Base-by-base conservation (phyloP, 1,140 invertebrate genomes). In the Achatina immaculata region DNA sequence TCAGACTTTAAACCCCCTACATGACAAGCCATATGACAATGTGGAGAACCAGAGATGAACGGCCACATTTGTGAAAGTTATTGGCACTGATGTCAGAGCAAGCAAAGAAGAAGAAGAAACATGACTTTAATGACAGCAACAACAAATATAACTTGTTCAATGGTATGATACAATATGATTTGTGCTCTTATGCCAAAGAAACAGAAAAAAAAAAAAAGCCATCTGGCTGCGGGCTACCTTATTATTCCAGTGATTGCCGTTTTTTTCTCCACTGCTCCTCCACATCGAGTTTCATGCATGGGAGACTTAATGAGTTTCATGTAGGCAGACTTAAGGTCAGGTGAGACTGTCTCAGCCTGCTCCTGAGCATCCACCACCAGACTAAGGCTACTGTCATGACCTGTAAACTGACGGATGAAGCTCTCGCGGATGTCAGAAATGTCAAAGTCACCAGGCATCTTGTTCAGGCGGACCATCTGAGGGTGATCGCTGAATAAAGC, bases 361-460 rank as follows among this genome's bases (percentile, higher is more conserved):
- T 88, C 85, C 76, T 87, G 85, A 0, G 88, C 85, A 79, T 89
- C 89, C 68, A 90, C 80, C 34, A 88, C 83, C 31, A 89, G 81
- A 62, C 87, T 86, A 9, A 89, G 82, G n/a, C 72, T 71, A 45
- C 72, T 68, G 48, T 89, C 86, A 21, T 80, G 81, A 21, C 82
- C 81, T 19, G 85, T 84, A 62, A 99, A 99, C 89, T 99, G 97
- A 38, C 97, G 93, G 96, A 99, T 99, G 91, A 99, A 99, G 90
- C 97, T 99, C 91, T 99, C 98, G 51, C 98, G 93, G 0, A 99
- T 96, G 92, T 99, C 99, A 28, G 98, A 98, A 36, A 99, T 92
- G 89, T 95, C 96, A 87, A 99, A 99, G 90, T 99, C 98, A 14
- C 96, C 96, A 0, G 97, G 96, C 24, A 98, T 95, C 93, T 97